Conservation (phyloP, 1,140 invertebrate genomes). For the Sogatella furcifera region DNA sequence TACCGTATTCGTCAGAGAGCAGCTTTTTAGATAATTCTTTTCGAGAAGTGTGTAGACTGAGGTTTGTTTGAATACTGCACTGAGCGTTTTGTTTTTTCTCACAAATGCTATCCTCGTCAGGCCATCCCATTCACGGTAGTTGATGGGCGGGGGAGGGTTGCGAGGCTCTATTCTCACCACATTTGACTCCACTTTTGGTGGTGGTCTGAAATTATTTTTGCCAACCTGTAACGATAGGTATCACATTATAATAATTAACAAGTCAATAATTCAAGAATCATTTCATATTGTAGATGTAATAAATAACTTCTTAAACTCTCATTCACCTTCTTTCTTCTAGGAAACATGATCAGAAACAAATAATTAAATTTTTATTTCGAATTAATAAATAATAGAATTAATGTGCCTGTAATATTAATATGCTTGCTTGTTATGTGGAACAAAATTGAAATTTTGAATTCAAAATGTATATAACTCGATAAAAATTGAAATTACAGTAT, state of each 20-base stretch:
- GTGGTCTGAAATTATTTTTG: constrained; percentile 97
- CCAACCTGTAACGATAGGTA: constrained; percentile 51
- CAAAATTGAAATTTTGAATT: too few species aligned
- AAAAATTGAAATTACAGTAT: too few species aligned
- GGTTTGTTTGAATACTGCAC: constrained; percentile 74
- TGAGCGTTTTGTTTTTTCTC: constrained; percentile 90
- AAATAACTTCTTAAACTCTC: constrained; percentile 1
- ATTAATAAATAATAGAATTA: too few species aligned
- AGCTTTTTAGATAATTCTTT: constrained; percentile 86
- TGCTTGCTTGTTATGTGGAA: too few species aligned
- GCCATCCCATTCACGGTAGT: constrained; percentile 97
- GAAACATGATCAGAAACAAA: constrained; percentile 8
- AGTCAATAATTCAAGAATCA: too few species aligned
- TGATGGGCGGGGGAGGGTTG: constrained; percentile 92
- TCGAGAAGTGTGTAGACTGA: constrained; percentile 73
- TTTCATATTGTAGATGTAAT: background rate
- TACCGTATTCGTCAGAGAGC: constrained; percentile 79
- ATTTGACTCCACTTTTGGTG: constrained; percentile 96
- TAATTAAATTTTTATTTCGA: too few species aligned
- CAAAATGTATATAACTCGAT: too few species aligned
- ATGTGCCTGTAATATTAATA: too few species aligned
- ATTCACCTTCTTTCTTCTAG: background rate
- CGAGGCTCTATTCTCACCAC: constrained; percentile 96
- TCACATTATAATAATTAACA: too few species aligned
- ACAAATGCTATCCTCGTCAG: constrained; percentile 88